Base-by-base conservation (phyloP, 2,888 invertebrate genomes). In the Drosophila pegasa region DNA sequence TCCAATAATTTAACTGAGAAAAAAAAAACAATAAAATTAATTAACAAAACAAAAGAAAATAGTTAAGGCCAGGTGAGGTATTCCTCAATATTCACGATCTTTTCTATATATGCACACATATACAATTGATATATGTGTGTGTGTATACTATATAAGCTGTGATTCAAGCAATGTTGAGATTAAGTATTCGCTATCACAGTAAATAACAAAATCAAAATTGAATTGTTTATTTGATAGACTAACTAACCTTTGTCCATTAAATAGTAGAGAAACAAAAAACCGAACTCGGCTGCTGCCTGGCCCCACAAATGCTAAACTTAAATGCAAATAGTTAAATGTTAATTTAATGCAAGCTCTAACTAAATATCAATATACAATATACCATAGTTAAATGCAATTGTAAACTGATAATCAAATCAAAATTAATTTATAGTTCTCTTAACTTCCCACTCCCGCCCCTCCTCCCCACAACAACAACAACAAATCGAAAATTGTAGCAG, bases 351-450 rank as follows among this genome's bases (percentile, higher is more conserved):
- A 63, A 52, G 51, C 58, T 68, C 80, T 69, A 72, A 85, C 66
- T 68, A 78, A 76, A 73, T 76, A 81, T 70, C 75, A 69, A 68
- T 51, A 69, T 60, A 81, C 58, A 43, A 69, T 65, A 71, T 65
- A 74, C 48, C 68, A 85, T 88, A 85, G 87, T 70, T 87, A 84
- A 85, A 85, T 88, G 68, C 80, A 87, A 84, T 73, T 80, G 78
- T 75, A 62, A 76, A 80, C 64, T 67, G 56, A 67, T 78, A 72
- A 67, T 59, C 48, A 80, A 84, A 86, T 84, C 87, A 81, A 85
- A 85, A 88, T 72, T 78, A 78, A 66, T 58, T 73, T 76, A 63
- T 80, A 85, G 63, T 77, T 50, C 35, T 35, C 35, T 68, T 47
- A 22, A 33, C 51, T 29, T 14, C 8, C 14, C 27, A 4, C n/a